These are phyloP conservation scores for Cephus nigrinus DNA, from an alignment of 2,888 invertebrate species.

Conservation along the genomic window DNA sequence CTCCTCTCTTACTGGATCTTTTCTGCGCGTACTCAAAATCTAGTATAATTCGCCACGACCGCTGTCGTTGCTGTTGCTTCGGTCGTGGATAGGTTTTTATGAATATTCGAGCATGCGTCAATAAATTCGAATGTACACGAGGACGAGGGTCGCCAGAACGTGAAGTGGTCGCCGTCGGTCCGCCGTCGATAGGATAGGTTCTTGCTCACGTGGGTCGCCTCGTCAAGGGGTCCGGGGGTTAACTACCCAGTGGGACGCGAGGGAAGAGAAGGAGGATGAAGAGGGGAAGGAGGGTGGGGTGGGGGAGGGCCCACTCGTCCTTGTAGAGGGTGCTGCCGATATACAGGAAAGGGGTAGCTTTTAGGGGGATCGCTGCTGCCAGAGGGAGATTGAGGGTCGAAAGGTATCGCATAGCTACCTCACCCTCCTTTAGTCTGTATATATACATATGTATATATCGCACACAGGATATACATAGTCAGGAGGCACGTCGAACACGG, in stretches of 20 bases:
- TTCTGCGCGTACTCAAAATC: constrained; percentile 31
- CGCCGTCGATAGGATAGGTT: constrained; percentile 30
- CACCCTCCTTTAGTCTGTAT: background rate
- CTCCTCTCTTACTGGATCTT: constrained; percentile 12
- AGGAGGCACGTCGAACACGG: background rate
- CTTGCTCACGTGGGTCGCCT: background rate
- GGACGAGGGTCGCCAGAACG: constrained; percentile 60
- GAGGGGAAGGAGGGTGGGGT: background rate
- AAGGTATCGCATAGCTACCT: constrained; percentile 29
- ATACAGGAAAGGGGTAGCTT: background rate
- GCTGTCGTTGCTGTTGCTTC: constrained; percentile 14
- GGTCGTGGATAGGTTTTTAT: constrained; percentile 40
- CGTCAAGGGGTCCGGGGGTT: background rate
- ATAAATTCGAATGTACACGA: constrained; percentile 63
- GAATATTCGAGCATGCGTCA: constrained; percentile 64
- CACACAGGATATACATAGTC: background rate
- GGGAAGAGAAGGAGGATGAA: constrained; percentile 8
- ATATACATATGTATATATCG: background rate
- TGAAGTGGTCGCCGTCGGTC: constrained; percentile 57
- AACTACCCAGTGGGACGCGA: constrained; percentile 11
- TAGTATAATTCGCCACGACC: constrained; percentile 22
- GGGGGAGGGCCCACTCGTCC: background rate
- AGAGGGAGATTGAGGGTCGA: constrained; percentile 33
- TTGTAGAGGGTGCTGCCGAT: background rate
- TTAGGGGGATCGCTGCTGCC: constrained; percentile 8